Evolutionary conservation across 2,888 invertebrate genomes (phyloP).

Genomic region (Drosophila buzzatii): DNA sequence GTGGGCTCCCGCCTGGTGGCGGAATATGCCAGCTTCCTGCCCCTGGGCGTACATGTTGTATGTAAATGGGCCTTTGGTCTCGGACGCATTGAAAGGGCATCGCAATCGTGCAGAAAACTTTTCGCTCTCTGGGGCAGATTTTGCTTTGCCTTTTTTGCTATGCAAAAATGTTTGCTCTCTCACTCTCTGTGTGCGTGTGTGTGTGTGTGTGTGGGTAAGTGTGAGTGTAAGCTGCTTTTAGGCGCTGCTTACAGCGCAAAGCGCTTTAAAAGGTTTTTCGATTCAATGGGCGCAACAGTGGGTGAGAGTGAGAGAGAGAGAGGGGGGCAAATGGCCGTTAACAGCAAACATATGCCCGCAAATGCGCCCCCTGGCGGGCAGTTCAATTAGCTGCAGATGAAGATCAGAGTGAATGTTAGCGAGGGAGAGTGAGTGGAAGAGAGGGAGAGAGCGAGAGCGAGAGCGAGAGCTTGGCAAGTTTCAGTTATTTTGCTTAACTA

Average conservation of each 20-base stretch:
- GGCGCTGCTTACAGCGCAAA: conserved; percentile 71
- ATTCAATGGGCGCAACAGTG: conserved; percentile 21
- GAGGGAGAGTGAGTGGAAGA: not conserved
- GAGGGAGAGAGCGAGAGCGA: not conserved
- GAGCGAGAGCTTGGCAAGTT: not conserved
- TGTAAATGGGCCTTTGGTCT: conserved; percentile 21
- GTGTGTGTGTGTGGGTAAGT: conserved; percentile 35
- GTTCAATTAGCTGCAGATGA: conserved; percentile 49
- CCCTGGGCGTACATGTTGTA: conserved; percentile 18
- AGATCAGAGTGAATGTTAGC: not conserved
- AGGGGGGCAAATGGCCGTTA: not conserved
- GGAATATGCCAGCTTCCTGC: conserved; percentile 24
- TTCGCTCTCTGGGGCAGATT: conserved; percentile 52
- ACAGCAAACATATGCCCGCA: conserved; percentile 43
- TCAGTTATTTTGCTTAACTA: not conserved
- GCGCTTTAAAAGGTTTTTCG: conserved; percentile 75
- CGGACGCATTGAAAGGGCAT: conserved; percentile 40
- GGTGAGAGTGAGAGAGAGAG: no score
- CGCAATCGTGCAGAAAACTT: conserved; percentile 40
- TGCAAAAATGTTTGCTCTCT: conserved; percentile 45
- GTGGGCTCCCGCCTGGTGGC: not conserved
- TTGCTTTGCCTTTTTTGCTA: conserved; percentile 36
- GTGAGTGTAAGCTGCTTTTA: conserved; percentile 73
- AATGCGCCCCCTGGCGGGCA: conserved; percentile 30
- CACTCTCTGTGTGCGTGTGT: conserved; percentile 15